These are phyloP conservation scores for Auanema freiburgensis DNA, from an alignment of 2,888 invertebrate species.

Conservation along the genomic window DNA sequence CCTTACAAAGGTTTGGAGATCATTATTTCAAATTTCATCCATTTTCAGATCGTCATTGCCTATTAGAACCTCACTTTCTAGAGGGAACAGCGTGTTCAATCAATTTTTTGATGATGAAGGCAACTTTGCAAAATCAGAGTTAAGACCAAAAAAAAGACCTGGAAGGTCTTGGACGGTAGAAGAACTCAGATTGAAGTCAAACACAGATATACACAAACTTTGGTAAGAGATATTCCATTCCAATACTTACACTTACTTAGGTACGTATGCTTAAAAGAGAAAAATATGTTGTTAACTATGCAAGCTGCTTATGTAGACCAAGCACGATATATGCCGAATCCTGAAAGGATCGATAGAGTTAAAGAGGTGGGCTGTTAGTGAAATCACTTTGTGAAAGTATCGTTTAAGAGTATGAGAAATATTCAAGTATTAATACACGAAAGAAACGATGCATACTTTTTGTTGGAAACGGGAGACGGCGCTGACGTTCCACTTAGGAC, in stretches of 20 bases:
- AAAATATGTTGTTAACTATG: constrained; percentile 96
- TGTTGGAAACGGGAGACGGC: constrained; percentile 85
- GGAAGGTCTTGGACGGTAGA: constrained; percentile 78
- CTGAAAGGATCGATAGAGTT: constrained; percentile 61
- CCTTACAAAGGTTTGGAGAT: too few species aligned
- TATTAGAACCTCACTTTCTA: too few species aligned
- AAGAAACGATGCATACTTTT: constrained; percentile 84
- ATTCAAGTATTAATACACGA: constrained; percentile 87
- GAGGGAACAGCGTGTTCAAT: too few species aligned
- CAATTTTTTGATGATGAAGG: constrained; percentile 53
- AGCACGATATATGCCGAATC: constrained; percentile 56
- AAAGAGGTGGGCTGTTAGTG: constrained; percentile 38
- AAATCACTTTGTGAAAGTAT: neutral
- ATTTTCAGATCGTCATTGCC: too few species aligned
- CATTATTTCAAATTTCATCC: too few species aligned
- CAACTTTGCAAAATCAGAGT: constrained; percentile 47
- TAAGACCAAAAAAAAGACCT: constrained; percentile 51
- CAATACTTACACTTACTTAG: constrained; percentile 66
- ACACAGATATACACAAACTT: constrained; percentile 90
- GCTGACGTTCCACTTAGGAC: constrained; percentile 49
- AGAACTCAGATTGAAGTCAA: constrained; percentile 90
- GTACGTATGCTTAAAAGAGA: constrained; percentile 86
- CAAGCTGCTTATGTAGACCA: constrained; percentile 73
- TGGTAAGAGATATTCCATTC: constrained; percentile 74
- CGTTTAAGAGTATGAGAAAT: constrained; percentile 81